Evolutionary conservation across 2,113 vertebrate species (phyloP).

Genomic region (Bambusicola thoracicus): DNA sequence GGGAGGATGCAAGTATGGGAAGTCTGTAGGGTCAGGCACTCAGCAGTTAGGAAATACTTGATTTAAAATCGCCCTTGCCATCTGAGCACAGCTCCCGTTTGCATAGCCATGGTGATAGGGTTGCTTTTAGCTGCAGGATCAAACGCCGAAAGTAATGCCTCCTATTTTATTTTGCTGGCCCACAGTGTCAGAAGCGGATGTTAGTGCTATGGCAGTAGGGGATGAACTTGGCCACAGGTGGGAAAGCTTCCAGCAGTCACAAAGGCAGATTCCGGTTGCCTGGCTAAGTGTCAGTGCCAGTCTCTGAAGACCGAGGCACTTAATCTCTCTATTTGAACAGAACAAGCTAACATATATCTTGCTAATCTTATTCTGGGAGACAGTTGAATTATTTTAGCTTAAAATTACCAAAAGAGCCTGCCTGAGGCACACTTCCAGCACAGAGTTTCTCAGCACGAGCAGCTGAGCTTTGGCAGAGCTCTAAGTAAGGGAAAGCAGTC

Average conservation of each 20-base stretch:
- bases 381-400: constrained; percentile 46
- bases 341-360: neutral
- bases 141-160: neutral
- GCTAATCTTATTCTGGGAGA: constrained; percentile 35
- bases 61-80: neutral
- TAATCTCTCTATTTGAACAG: neutral
- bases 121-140: neutral
- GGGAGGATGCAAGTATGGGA: neutral
- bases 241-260: neutral
- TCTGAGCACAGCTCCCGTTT: neutral
- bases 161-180: too few relatives aligned
- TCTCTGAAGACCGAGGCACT: neutral
- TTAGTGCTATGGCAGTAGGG: too few relatives aligned
- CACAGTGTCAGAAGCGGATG: too few relatives aligned
- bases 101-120: neutral
- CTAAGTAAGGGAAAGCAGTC: neutral
- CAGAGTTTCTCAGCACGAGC: neutral
- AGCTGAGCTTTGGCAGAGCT: constrained; percentile 6
- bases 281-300: neutral
- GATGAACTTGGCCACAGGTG: neutral
- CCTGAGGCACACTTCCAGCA: constrained; percentile 9
- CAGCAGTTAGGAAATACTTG: neutral
- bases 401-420: constrained; percentile 23
- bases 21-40: neutral
- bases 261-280: neutral